These are phyloP conservation scores for Rhagoletis zephyria DNA, from an alignment of 1,140 invertebrate species.

Conservation along the genomic window DNA sequence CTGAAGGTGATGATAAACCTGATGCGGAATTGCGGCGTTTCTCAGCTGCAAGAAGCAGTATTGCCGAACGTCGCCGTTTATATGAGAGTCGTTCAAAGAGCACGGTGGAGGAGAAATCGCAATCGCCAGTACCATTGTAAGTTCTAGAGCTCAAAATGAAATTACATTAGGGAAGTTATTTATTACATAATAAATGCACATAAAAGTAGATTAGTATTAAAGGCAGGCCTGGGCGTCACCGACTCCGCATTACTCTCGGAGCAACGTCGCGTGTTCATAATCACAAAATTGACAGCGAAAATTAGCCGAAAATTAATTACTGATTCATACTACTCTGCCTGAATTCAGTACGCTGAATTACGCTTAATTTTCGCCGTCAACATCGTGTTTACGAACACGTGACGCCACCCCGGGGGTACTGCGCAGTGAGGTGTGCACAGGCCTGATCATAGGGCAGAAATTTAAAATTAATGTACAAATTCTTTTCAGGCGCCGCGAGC, in stretches of 20 bases:
- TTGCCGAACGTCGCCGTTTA: constrained; percentile 83
- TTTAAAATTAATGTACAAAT: neutral
- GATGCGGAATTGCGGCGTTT: constrained; percentile 71
- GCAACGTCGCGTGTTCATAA: no score
- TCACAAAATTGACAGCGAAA: no score
- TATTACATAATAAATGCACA: neutral
- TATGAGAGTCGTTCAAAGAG: constrained; percentile 82
- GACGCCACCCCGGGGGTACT: no score
- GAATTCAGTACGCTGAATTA: no score
- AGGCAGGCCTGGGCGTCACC: no score
- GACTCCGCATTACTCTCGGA: no score
- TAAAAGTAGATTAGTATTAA: neutral
- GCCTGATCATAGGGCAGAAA: no score
- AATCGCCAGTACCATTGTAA: constrained; percentile 82
- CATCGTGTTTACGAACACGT: no score
- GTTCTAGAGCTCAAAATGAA: constrained; percentile 53
- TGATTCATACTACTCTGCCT: no score
- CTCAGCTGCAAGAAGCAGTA: constrained; percentile 79
- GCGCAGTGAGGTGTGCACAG: no score
- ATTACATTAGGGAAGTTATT: neutral
- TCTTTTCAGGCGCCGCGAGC: constrained; percentile 65
- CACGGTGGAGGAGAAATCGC: constrained; percentile 78
- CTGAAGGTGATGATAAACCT: constrained; percentile 70
- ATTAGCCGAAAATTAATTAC: no score
- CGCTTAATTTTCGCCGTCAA: no score